These are phyloP conservation scores for Leucoraja ocellata DNA, from an alignment of 2,797 vertebrate genomes.

Conservation along the genomic window DNA sequence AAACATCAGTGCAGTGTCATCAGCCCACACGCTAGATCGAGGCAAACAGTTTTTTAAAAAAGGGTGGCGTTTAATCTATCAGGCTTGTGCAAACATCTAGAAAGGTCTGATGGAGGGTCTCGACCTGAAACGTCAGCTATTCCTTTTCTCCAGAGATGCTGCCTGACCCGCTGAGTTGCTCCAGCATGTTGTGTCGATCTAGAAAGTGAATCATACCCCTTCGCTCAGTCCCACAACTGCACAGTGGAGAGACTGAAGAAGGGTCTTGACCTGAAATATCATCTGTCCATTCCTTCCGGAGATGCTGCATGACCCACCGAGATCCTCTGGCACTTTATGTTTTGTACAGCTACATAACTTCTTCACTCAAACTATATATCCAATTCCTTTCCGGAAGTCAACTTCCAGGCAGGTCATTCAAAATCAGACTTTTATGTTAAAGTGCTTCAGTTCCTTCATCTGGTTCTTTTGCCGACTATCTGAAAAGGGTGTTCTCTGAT, in stretches of 20 bases:
- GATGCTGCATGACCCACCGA: too few relatives aligned
- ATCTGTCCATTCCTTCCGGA: too few relatives aligned
- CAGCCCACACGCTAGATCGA: neutral
- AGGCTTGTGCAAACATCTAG: neutral
- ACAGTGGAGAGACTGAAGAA: too few relatives aligned
- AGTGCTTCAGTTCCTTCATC: neutral
- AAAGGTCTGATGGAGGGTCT: neutral
- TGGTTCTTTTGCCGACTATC: neutral
- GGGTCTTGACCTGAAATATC: too few relatives aligned
- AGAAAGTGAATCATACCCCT: neutral
- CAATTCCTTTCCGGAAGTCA: neutral
- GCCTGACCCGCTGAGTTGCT: too few relatives aligned
- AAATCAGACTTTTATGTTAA: neutral
- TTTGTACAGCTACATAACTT: too few relatives aligned
- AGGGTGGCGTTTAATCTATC: neutral
- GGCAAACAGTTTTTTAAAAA: neutral
- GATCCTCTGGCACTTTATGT: too few relatives aligned
- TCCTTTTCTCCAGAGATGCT: too few relatives aligned
- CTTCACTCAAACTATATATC: neutral
- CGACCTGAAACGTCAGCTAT: too few relatives aligned
- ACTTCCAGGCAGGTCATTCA: neutral
- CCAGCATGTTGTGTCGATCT: too few relatives aligned
- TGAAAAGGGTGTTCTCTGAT: neutral
- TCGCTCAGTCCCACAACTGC: neutral
- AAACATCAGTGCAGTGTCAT: neutral